Evolutionary conservation across 2,113 vertebrate species (phyloP).

Genomic region (Addax nasomaculatus): DNA sequence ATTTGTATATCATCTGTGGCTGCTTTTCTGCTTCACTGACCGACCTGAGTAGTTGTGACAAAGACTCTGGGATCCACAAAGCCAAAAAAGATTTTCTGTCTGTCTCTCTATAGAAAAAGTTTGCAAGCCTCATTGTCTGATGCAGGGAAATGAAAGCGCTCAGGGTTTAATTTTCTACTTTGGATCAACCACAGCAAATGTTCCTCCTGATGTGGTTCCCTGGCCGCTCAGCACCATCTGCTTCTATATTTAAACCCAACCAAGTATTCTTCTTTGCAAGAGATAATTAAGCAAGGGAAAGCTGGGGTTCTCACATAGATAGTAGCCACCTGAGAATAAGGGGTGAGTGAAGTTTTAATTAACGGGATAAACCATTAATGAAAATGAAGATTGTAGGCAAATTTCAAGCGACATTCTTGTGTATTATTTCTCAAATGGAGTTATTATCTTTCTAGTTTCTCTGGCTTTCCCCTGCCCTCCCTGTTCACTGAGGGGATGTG

Average conservation of each 20-base stretch:
- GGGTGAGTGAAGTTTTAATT: neutral
- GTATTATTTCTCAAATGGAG: neutral
- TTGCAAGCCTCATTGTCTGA: neutral
- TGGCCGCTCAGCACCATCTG: neutral
- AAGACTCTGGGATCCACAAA: neutral
- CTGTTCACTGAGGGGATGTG: neutral
- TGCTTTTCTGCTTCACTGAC: neutral
- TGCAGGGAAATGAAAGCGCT: neutral
- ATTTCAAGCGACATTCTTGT: neutral
- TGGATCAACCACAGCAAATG: neutral
- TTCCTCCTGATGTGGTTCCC: neutral
- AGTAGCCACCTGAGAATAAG: neutral
- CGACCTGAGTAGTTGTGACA: neutral
- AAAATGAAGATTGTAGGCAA: neutral
- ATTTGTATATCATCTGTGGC: neutral
- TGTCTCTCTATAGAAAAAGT: neutral
- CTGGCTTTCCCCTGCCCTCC: neutral
- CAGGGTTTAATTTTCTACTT: neutral
- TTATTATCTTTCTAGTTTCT: neutral
- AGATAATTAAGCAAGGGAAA: constrained; percentile 11
- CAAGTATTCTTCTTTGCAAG: neutral
- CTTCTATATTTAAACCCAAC: neutral
- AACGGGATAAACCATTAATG: neutral
- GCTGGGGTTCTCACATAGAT: neutral
- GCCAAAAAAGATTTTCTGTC: neutral